These are phyloP conservation scores for Cheilosia pagana DNA, from an alignment of 2,888 invertebrate species.

Conservation along the genomic window DNA sequence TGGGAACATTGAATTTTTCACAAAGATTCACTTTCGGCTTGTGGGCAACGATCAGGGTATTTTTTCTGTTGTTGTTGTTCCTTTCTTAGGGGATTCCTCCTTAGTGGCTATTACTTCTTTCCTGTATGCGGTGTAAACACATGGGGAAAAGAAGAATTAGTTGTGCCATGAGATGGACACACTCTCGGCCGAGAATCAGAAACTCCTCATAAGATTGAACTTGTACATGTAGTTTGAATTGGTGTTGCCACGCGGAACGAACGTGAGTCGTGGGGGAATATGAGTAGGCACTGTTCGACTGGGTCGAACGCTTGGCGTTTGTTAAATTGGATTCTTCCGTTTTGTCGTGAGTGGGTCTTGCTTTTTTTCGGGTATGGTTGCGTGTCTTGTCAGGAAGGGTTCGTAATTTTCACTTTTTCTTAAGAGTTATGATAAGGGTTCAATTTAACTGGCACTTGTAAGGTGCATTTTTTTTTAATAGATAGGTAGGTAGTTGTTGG, in stretches of 20 bases:
- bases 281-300: not conserved
- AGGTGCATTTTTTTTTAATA: not conserved
- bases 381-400: constrained; percentile 34
- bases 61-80: constrained; percentile 48
- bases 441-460: constrained; percentile 17
- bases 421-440: constrained; percentile 12
- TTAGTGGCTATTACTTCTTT: constrained; percentile 37
- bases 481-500: no score
- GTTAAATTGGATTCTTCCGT: constrained; percentile 48
- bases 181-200: constrained; percentile 76
- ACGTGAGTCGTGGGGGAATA: constrained; percentile 46
- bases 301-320: constrained; percentile 13
- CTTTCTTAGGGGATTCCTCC: constrained; percentile 64
- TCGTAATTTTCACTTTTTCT: constrained; percentile 14
- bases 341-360: not conserved
- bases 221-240: constrained; percentile 18
- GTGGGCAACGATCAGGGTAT: constrained; percentile 27
- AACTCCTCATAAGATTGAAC: constrained; percentile 22
- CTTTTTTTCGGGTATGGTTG: constrained; percentile 13
- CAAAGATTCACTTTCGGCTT: constrained; percentile 57
- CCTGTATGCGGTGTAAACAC: constrained; percentile 20
- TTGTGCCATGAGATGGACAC: constrained; percentile 80
- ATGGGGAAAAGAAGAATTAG: constrained; percentile 42
- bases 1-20: constrained; percentile 53
- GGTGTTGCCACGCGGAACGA: constrained; percentile 61